Percentiles rank a stretch among this genome's conserved stretches.
Evolutionary conservation across 2,797 vertebrate species (phyloP).

Genomic region (Oryzias dopingdopingensis): DNA sequence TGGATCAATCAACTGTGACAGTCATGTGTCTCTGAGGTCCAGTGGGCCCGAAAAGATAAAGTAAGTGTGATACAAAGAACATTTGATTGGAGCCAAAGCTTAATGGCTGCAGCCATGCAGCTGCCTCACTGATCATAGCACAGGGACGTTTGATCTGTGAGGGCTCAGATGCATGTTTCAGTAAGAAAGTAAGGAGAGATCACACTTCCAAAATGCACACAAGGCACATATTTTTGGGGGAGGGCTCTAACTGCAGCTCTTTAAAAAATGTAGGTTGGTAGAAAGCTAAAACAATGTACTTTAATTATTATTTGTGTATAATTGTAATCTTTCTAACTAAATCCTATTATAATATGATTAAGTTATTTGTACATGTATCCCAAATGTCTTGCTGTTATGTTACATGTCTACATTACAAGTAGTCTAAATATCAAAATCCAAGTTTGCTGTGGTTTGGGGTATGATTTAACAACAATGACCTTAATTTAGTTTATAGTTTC

Average conservation of each 20-base stretch:
- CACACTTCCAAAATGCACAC: slow-evolving; percentile 6
- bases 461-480: no score
- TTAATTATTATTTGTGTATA: slow-evolving; percentile 21
- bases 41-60: slow-evolving; percentile 46
- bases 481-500: no score
- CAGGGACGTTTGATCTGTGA: slow-evolving; percentile 23
- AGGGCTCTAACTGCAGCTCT: not conserved
- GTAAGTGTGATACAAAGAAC: slow-evolving; percentile 39
- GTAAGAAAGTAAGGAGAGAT: slow-evolving; percentile 10
- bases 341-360: no score
- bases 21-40: slow-evolving; percentile 22
- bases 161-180: slow-evolving; percentile 26
- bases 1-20: slow-evolving; percentile 52
- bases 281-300: slow-evolving; percentile 10
- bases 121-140: slow-evolving; percentile 34
- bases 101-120: slow-evolving; percentile 36
- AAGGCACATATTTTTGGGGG: slow-evolving; percentile 4
- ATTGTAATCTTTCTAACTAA: not conserved
- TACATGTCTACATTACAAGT: no score
- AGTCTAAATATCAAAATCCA: no score
- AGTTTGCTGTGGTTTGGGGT: no score
- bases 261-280: not conserved
- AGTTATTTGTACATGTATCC: no score
- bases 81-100: slow-evolving; percentile 58
- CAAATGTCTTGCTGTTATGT: no score